A percentile compares a stretch with the other conserved stretches of the same genome.
phyloP scores from a whole-genome alignment of 2,797 vertebrate genomes.

The Mionectes olivaceus region DNA sequence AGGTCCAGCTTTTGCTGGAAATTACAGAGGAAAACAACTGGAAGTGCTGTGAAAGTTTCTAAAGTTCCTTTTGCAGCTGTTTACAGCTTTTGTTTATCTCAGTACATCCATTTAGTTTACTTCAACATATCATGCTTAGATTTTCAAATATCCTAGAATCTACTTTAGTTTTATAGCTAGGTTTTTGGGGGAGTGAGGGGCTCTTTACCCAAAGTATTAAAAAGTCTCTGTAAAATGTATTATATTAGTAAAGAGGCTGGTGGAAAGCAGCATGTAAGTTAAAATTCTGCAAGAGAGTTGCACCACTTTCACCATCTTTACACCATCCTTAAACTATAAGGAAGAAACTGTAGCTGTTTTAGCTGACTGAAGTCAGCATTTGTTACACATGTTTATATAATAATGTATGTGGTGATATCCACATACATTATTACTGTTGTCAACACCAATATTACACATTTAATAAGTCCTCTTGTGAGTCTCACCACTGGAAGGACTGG shows the following conservation, averaged over 20 bases:
- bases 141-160: not conserved
- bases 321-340: not conserved
- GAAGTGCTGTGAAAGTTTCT: not conserved
- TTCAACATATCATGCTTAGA: not conserved
- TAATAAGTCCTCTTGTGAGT: not conserved
- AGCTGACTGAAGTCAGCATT: not conserved
- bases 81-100: not conserved
- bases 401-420: rapidly evolving
- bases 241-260: not conserved
- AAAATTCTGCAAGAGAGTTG: not conserved
- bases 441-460: not conserved
- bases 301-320: not conserved
- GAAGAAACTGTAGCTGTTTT: not conserved
- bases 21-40: not conserved
- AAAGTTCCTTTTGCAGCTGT: not conserved
- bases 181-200: not conserved
- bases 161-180: not conserved
- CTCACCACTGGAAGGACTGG: not conserved
- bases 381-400: not conserved
- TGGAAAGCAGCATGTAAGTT: not conserved
- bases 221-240: not conserved
- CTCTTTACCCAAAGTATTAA: not conserved
- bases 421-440: not conserved
- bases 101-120: not conserved
- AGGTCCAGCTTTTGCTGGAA: not conserved